Conservation (phyloP, 1,140 invertebrate species). For the Drosophila kepulauana region DNA sequence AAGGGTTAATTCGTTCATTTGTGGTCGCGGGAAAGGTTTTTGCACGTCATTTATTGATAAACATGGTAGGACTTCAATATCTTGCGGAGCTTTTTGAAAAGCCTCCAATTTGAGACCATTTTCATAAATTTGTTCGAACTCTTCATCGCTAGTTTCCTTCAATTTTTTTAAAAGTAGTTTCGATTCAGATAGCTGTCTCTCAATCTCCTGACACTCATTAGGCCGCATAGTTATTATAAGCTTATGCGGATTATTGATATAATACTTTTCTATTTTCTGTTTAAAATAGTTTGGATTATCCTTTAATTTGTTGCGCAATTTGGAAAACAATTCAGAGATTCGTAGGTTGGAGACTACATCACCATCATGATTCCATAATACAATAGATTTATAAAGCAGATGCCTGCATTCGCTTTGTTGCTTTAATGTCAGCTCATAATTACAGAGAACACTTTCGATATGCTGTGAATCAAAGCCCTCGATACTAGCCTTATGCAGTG, state of each 20-base stretch:
- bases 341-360: slow-evolving; percentile 89
- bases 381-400: slow-evolving; percentile 90
- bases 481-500: slow-evolving; percentile 88
- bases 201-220: slow-evolving; percentile 90
- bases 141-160: slow-evolving; percentile 86
- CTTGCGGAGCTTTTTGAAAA: slow-evolving; percentile 90
- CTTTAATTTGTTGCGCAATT: slow-evolving; percentile 89
- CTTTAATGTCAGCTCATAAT: slow-evolving; percentile 92
- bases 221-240: slow-evolving; percentile 94
- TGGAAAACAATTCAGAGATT: slow-evolving; percentile 89
- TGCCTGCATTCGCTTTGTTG: slow-evolving; percentile 93
- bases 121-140: slow-evolving; percentile 89
- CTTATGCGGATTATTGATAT: slow-evolving; percentile 92
- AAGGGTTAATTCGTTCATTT: slow-evolving; percentile 86
- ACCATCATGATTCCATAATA: slow-evolving; percentile 95
- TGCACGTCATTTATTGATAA: slow-evolving; percentile 91
- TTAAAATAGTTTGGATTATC: slow-evolving; percentile 90
- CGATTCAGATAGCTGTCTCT: slow-evolving; percentile 88
- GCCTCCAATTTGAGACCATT: slow-evolving; percentile 90
- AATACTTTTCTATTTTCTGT: slow-evolving; percentile 91
- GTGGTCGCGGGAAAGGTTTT: slow-evolving; percentile 87
- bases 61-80: slow-evolving; percentile 92
- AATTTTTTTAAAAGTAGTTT: slow-evolving; percentile 89
- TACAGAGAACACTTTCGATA: slow-evolving; percentile 94
- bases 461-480: slow-evolving; percentile 93